These are phyloP conservation scores for Cynaeus angustus DNA, from an alignment of 2,888 invertebrate genomes.

Conservation along the genomic window DNA sequence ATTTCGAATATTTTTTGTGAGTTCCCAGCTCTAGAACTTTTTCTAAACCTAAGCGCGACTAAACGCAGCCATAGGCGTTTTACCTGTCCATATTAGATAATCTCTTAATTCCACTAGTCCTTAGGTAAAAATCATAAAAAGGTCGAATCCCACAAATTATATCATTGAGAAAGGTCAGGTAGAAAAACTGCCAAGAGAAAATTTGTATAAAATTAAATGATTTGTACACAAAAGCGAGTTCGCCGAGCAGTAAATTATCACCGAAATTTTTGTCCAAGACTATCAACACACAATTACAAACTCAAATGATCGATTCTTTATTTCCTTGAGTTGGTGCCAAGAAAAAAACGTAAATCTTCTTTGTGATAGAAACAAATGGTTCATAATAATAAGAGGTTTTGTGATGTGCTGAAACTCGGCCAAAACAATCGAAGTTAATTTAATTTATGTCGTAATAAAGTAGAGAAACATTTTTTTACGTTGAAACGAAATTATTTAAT, in stretches of 20 bases:
- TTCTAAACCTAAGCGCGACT: no score
- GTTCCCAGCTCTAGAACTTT: no score
- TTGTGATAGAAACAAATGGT: background rate
- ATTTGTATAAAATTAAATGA: conserved; percentile 12
- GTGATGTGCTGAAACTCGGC: no score
- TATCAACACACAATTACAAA: conserved; percentile 13
- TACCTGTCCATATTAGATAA: conserved; percentile 3
- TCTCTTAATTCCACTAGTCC: background rate
- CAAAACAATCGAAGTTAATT: no score
- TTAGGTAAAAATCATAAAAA: no score
- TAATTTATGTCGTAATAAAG: no score
- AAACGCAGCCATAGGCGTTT: background rate
- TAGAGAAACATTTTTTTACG: no score
- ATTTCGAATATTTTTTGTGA: no score
- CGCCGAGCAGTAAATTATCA: conserved; percentile 7
- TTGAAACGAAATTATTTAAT: no score
- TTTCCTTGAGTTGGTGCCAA: conserved; percentile 20
- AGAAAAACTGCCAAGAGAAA: conserved; percentile 1
- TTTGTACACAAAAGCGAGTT: conserved; percentile 22
- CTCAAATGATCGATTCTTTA: conserved; percentile 26
- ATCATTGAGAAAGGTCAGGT: background rate
- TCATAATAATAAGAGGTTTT: background rate
- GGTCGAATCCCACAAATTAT: no score
- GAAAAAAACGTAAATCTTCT: conserved; percentile 15
- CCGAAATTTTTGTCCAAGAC: conserved; percentile 2